Evolutionary conservation across 2,888 invertebrate genomes (phyloP), one percentile per base, ranked within the genome.

Genomic region (Lepidonotus clava): DNA sequence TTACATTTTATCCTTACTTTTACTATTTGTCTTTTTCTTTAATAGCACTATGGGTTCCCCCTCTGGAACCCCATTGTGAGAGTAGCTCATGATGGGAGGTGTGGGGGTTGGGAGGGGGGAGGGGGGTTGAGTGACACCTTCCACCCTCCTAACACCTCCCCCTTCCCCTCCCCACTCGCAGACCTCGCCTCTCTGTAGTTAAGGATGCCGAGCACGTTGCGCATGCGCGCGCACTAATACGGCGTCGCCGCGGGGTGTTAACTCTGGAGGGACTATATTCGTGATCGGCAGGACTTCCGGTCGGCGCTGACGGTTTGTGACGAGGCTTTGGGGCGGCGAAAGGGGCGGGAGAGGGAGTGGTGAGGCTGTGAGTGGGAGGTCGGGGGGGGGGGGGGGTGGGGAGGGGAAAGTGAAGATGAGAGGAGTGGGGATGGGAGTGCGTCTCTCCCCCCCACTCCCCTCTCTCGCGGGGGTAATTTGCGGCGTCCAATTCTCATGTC

Each of bases 401-500:
- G 84, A 32, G 83, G 67, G 53, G 71, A 53, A 66, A 67, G 80
- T 41, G 84, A 66, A 86, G 84, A 41, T n/a, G 53, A 66, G 61
- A 28, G 21, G 61, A 67, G 21, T 67, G 87, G 67, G 41, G 8
- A 76, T 8, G 61, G 76, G 87, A 71, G 84, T 11, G 36, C 36
- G 14, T 71, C 71, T 21, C 34, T 36, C 71, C 71, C 4, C 71
- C n/a, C 38, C 38, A 71, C 71, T 71, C 11, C 28, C 46, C 80
- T 21, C 46, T 28, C 80, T 46, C n/a, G 51, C 46, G 41, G 40
- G 80, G 80, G 46, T 80, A 80, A 80, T 80, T 80, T 80, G 80
- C 51, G 80, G 80, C 71, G 46, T 34, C 46, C 80, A 51, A 80
- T 80, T 80, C 80, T 80, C 80, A 51, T 80, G 80, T 80, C 80